A percentile compares a stretch with the other conserved stretches of the same genome.
These are phyloP conservation scores for Polydrusus tereticollis DNA, from an alignment of 2,888 invertebrate species.

Conservation along the genomic window DNA sequence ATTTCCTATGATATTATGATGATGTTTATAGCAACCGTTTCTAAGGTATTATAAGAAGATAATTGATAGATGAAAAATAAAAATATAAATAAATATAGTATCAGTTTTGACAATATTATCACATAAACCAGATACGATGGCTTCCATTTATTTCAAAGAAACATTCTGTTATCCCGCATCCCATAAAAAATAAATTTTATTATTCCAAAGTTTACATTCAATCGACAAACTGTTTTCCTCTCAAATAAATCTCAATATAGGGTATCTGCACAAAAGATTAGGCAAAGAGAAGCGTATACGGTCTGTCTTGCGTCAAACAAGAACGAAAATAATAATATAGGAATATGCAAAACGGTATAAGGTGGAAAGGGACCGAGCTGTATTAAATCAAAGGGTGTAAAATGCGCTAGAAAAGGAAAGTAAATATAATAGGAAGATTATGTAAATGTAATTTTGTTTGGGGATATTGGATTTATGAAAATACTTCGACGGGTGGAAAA, in stretches of 20 bases:
- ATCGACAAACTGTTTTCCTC: conserved; percentile 25
- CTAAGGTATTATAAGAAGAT: too few relatives aligned
- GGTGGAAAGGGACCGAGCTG: conserved; percentile 7
- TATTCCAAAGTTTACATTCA: conserved; percentile 22
- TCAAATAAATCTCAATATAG: conserved; percentile 25
- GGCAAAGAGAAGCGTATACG: conserved; percentile 48
- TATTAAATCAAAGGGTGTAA: conserved; percentile 1
- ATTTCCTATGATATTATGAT: too few relatives aligned
- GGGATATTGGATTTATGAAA: conserved; percentile 67
- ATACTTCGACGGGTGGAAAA: conserved; percentile 60
- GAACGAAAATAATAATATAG: neutral
- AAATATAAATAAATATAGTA: too few relatives aligned
- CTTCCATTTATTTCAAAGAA: conserved; percentile 1
- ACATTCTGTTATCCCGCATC: conserved; percentile 9
- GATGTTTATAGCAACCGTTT: too few relatives aligned
- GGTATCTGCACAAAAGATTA: conserved; percentile 42
- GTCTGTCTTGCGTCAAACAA: neutral
- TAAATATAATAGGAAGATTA: conserved; percentile 65
- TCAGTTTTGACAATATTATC: neutral
- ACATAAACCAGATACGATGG: conserved; percentile 5
- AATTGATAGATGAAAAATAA: too few relatives aligned
- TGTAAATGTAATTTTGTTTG: conserved; percentile 67
- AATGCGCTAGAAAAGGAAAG: conserved; percentile 20
- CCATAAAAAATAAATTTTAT: conserved; percentile 21
- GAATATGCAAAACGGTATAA: conserved; percentile 21